A percentile compares a stretch with the other conserved stretches of the same genome.
Evolutionary conservation across 1,140 invertebrate genomes (phyloP).

Genomic region (Luehdorfia chinensis): DNA sequence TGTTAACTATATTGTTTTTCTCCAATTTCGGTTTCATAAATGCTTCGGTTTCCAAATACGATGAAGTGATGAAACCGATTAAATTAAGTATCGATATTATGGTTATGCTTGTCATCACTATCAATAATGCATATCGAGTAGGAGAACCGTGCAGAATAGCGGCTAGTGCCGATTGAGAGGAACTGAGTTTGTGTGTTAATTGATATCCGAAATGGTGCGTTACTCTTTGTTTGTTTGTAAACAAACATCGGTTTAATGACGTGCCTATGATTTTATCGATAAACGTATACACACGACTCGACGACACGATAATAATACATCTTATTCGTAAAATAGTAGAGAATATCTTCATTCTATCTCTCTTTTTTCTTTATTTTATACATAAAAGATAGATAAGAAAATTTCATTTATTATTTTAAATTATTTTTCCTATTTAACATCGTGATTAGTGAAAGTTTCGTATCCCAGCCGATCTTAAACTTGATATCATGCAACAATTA

Average conservation of each 20-base stretch:
- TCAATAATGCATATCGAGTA: constrained; percentile 10
- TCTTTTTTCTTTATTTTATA: no score
- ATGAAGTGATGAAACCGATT: constrained; percentile 15
- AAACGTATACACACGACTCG: no score
- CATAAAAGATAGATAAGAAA: no score
- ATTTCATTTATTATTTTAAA: no score
- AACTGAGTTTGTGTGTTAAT: constrained; percentile 32
- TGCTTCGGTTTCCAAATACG: constrained; percentile 31
- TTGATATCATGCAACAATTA: no score
- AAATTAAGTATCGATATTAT: constrained; percentile 29
- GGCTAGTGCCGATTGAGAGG: constrained; percentile 17
- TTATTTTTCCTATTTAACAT: no score
- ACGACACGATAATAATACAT: no score
- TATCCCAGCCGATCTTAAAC: no score
- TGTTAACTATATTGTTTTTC: constrained; percentile 54
- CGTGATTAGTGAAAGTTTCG: no score
- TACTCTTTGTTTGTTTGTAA: constrained; percentile 44
- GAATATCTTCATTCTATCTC: no score
- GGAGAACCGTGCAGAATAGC: constrained; percentile 8
- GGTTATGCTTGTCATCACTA: constrained; percentile 35
- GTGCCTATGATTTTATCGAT: constrained; percentile 1
- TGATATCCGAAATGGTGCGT: constrained; percentile 19
- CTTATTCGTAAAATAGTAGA: no score
- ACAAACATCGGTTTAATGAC: constrained; percentile 24
- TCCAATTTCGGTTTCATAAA: constrained; percentile 46